A percentile compares a stretch with the other conserved stretches of the same genome.
Conservation (phyloP, 2,888 invertebrate species). For the Nymphalis c-album region DNA sequence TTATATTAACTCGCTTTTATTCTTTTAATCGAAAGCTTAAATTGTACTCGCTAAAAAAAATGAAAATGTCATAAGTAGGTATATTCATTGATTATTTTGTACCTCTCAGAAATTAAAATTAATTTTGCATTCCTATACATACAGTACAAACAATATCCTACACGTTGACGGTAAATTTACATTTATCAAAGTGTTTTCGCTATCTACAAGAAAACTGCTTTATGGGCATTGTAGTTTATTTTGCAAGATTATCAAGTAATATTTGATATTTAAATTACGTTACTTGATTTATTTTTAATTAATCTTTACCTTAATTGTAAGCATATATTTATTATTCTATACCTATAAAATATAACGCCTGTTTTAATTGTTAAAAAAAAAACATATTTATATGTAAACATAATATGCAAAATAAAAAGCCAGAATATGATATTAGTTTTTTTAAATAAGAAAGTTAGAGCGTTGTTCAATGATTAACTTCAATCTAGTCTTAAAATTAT, state of each 20-base stretch:
- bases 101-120: slow-evolving; percentile 51
- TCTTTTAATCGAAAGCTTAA: slow-evolving; percentile 18
- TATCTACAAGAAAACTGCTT: slow-evolving; percentile 1
- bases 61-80: slow-evolving; percentile 24
- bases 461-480: slow-evolving; percentile 72
- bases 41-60: slow-evolving; percentile 36
- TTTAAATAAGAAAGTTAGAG: slow-evolving; percentile 46
- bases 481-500: slow-evolving; percentile 72
- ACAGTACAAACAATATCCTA: slow-evolving; percentile 8
- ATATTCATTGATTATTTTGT: slow-evolving; percentile 60
- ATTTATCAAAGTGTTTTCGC: neutral
- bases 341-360: too few relatives aligned
- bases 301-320: too few relatives aligned
- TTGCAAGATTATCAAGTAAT: neutral
- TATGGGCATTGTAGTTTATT: neutral
- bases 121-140: slow-evolving; percentile 7
- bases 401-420: slow-evolving; percentile 6
- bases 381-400: neutral
- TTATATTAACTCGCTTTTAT: slow-evolving; percentile 36
- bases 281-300: too few relatives aligned
- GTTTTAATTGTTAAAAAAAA: too few relatives aligned
- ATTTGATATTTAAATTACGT: neutral
- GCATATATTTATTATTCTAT: too few relatives aligned
- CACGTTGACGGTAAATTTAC: neutral
- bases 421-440: slow-evolving; percentile 35